A percentile compares a stretch with the other conserved stretches of the same genome.
Evolutionary conservation across 2,113 vertebrate species (phyloP).

Genomic region (Alligator sinensis): DNA sequence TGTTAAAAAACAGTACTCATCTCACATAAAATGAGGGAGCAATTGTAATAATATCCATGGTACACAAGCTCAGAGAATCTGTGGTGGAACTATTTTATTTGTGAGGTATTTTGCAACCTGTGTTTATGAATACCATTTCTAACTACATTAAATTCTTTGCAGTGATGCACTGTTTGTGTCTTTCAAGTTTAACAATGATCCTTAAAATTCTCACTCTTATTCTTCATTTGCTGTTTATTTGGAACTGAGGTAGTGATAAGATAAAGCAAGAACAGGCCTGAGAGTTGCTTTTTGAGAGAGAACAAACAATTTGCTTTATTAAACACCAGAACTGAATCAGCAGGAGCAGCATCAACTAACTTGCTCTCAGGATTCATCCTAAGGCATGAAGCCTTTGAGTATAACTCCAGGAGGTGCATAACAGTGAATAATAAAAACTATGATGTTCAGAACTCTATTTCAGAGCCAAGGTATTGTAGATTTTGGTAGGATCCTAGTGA

Average conservation of each 20-base stretch:
- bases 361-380: background rate
- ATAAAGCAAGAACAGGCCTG: constrained; percentile 59
- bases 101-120: background rate
- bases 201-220: background rate
- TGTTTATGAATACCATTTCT: background rate
- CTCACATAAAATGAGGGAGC: background rate
- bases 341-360: background rate
- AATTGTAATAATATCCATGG: background rate
- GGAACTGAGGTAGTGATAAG: constrained; percentile 59
- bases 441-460: background rate
- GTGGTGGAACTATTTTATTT: background rate
- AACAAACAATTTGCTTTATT: background rate
- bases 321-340: background rate
- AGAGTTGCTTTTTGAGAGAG: background rate
- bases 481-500: background rate
- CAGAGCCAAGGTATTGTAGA: background rate
- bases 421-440: background rate
- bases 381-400: background rate
- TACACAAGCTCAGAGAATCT: background rate
- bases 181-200: constrained; percentile 39
- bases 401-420: background rate
- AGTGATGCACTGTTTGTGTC: constrained; percentile 19
- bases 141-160: constrained; percentile 34
- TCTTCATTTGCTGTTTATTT: constrained; percentile 38
- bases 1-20: background rate